Evolutionary conservation across 2,888 invertebrate species (phyloP), one percentile per base, ranked within the genome.

Genomic region (Crossocerus cetratus): DNA sequence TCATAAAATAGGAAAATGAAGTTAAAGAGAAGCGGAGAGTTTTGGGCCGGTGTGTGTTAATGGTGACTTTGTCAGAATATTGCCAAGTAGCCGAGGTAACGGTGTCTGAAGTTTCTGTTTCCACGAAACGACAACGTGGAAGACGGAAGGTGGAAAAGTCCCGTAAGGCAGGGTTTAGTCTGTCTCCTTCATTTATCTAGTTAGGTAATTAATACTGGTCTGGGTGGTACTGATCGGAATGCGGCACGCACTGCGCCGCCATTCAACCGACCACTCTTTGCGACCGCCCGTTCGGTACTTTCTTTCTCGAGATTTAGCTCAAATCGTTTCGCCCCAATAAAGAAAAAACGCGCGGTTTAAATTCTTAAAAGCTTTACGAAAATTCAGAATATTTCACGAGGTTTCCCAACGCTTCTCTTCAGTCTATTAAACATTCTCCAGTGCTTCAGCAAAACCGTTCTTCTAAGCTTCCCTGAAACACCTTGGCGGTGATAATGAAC

Each of bases 181-280:
- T 58, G 49, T 58, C 64, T 67, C 65, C 61, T 69, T 62, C 11
- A 13, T 59, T 66, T 58, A 61, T 76, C 74, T 59, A 54, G 53
- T 68, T 63, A 64, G 57, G 72, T 76, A 76, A 76, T 76, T 76
- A 76, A 68, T 72, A 72, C 69, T 69, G 60, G 66, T 76, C 69
- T 72, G 62, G 65, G 63, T 69, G 65, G 72, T 69, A 58, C 56
- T 21, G 65, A 69, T 76, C 20, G 71, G 67, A 74, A 76, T 74
- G 70, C 56, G 67, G 63, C 49, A 49, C 32, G 65, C 57, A 60
- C 57, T 22, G 20, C 18, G 18, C 55, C 53, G 32, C 21, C 42
- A 2, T 2, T 5, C n/a, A 14, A 11, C n/a, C 53, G 55, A 20
- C 22, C 21, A 11, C 32, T 2, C 14, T 18, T 8, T 56, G 18